Percentiles rank a stretch among this genome's conserved stretches.
These are phyloP conservation scores for Drosophila orosa DNA, from an alignment of 1,140 invertebrate species.

Conservation along the genomic window DNA sequence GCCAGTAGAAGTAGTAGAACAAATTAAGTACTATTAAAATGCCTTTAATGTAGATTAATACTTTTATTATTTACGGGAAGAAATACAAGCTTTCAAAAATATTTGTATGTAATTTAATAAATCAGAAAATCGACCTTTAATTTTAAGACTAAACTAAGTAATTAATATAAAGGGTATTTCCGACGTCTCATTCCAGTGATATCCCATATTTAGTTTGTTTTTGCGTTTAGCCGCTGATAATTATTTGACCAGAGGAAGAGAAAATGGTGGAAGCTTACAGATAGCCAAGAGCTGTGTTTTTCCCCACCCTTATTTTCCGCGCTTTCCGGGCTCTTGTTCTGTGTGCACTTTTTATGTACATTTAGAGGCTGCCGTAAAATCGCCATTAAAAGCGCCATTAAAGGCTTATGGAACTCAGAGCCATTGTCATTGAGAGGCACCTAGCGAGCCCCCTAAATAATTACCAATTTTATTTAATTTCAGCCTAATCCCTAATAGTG, in stretches of 20 bases:
- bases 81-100: neutral
- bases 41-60: no score
- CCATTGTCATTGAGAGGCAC: slow-evolving; percentile 54
- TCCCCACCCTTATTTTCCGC: neutral
- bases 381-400: slow-evolving; percentile 16
- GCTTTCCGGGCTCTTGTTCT: neutral
- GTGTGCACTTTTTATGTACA: neutral
- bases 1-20: no score
- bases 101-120: no score
- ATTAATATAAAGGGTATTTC: neutral
- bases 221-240: slow-evolving; percentile 52
- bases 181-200: neutral
- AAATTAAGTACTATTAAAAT: no score
- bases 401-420: slow-evolving; percentile 29
- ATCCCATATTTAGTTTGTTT: slow-evolving; percentile 12
- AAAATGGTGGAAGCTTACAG: slow-evolving; percentile 5
- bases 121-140: no score
- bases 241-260: slow-evolving; percentile 35
- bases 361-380: slow-evolving; percentile 14
- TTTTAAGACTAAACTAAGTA: no score
- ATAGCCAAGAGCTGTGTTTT: slow-evolving; percentile 20
- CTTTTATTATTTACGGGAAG: no score
- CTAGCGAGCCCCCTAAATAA: slow-evolving; percentile 44
- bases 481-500: slow-evolving; percentile 28
- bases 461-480: slow-evolving; percentile 56